Evolutionary conservation across 2,797 vertebrate species (phyloP), one percentile per base, ranked within the genome.

Genomic region (Hippocampus kuda): DNA sequence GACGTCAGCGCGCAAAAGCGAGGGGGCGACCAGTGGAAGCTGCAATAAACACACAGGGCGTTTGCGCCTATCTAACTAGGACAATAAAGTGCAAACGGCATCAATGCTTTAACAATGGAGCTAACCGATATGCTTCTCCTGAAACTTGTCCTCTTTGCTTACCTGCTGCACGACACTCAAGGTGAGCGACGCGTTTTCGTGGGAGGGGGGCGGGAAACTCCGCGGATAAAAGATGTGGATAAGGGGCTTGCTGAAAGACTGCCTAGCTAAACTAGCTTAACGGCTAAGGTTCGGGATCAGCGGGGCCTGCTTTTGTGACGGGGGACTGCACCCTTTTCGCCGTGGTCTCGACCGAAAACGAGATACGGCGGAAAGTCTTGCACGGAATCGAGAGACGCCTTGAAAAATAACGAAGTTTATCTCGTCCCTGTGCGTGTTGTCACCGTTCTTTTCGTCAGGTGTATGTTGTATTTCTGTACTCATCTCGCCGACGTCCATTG

Each of bases 11-110:
- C 89, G 91, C 70, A 27, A 79, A 75, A 60, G 74, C 15, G 84
- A 79, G 82, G 79, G 77, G 86, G 84, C 77, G 84, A 81, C 79
- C 84, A 85, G 84, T 86, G 88, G 83, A 89, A 83, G 81, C 83
- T 86, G 88, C 87, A 88, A 91, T 88, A 91, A 91, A 92, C 90
- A 92, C 84, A 89, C 68, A 91, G 89, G 90, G 89, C 90, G 90
- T 86, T 89, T 91, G 88, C 87, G 67, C 67, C 87, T 90, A 69
- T 84, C 83, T 86, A 89, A 89, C 83, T 88, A 89, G 90, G 89
- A 92, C 91, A 91, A 89, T 89, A 89, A 89, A 90, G 85, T 90
- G 83, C 78, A 81, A 87, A 80, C 84, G 85, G 82, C 54, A 75
- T 90, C 90, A 88, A 90, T 91, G 88, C 79, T 84, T 75, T 87